Evolutionary conservation across 2,113 vertebrate genomes (phyloP), one percentile per base, ranked within the genome.

Genomic region (Quiscalus mexicanus): DNA sequence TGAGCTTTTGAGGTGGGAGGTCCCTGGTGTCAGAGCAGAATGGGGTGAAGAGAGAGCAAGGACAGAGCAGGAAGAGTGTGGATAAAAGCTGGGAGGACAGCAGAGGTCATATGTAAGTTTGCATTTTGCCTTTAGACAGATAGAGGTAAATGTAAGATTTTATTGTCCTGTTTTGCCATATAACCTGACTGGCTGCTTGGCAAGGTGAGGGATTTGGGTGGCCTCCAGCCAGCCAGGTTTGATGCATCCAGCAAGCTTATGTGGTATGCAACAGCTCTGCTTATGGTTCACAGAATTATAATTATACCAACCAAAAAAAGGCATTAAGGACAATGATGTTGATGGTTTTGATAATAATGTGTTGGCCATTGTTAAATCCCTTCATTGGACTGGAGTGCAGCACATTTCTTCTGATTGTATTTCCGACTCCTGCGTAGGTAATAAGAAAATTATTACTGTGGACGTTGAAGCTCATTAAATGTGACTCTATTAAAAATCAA

Each of bases 401-500:
- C 78, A 64, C 37, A 60, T 87, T 88, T 71, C 68, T 95, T 95
- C 92, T 94, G 85, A 95, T 94, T 63, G 17, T n/a, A 73, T 83
- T 91, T 97, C 88, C 42, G 19, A 96, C 80, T 97, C 82, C 84
- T 95, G 93, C 93, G 58, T 95, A 92, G 91, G 95, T 96, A 98
- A 97, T 97, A 97, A 95, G 95, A 95, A 95, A 96, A 95, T 97
- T 96, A 97, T 97, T 97, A 91, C 90, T 95, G 94, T 96, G 94
- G 93, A 95, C 67, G 71, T 96, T 97, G 97, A 97, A 97, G 96
- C 97, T 97, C 96, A 96, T 98, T 97, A 97, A 98, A 96, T 97
- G 96, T 95, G 97, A 97, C 97, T 97, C 96, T 97, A 97, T 97
- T 97, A 97, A 96, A 96, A 97, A 97, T 92, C 97, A 98, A 97